Evolutionary conservation across 2,888 invertebrate species (phyloP).

Genomic region (Athalia rosae): DNA sequence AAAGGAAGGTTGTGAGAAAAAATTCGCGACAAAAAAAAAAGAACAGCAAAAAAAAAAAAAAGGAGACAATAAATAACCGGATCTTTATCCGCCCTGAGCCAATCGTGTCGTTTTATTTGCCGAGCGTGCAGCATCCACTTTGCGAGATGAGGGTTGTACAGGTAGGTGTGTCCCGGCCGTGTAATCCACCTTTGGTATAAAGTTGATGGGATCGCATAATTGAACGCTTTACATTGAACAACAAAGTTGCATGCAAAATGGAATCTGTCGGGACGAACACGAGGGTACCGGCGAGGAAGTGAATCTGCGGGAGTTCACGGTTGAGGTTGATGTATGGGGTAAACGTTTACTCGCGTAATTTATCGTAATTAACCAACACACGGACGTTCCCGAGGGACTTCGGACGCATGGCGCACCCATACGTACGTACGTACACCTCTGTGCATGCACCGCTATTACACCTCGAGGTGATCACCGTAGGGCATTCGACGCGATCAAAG

Average conservation of each 20-base stretch:
- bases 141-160: background rate
- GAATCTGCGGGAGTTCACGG: background rate
- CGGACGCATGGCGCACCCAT: background rate
- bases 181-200: background rate
- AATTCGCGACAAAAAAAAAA: background rate
- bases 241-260: slow-evolving; percentile 28
- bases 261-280: too few relatives aligned
- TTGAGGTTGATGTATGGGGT: background rate
- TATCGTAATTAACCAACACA: slow-evolving; percentile 20
- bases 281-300: background rate
- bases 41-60: background rate
- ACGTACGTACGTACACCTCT: too few relatives aligned
- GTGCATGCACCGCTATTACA: background rate
- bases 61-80: background rate
- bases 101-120: too few relatives aligned
- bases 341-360: slow-evolving; percentile 23
- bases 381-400: background rate
- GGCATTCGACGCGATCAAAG: slow-evolving; percentile 14
- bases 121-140: too few relatives aligned
- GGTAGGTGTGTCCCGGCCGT: background rate
- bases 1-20: background rate
- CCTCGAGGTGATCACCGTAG: too few relatives aligned
- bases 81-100: too few relatives aligned
- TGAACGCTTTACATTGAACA: slow-evolving; percentile 6
- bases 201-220: background rate